A percentile compares a stretch with the other conserved stretches of the same genome.
These are phyloP conservation scores for Melanophora roralis DNA, from an alignment of 2,888 invertebrate genomes.

Conservation along the genomic window DNA sequence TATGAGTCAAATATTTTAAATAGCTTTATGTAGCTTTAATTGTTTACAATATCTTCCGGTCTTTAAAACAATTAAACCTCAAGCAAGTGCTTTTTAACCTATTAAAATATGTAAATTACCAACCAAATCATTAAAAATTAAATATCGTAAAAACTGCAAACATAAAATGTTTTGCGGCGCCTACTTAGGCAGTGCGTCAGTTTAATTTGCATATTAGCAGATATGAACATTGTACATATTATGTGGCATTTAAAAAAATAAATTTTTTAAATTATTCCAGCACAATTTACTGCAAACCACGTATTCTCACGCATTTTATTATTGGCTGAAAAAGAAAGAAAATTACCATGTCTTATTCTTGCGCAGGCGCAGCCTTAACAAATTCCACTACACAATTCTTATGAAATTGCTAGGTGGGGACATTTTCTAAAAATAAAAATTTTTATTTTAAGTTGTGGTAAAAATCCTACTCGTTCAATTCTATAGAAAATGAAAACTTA, in stretches of 20 bases:
- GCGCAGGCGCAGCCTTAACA: conserved; percentile 52
- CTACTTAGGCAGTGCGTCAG: conserved; percentile 38
- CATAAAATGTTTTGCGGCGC: conserved; percentile 42
- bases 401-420: conserved; percentile 49
- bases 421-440: background rate
- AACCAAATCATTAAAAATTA: conserved; percentile 35
- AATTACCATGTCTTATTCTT: conserved; percentile 36
- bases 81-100: conserved; percentile 41
- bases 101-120: conserved; percentile 42
- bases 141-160: conserved; percentile 19
- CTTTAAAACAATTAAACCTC: background rate
- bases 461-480: too few species aligned
- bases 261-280: conserved; percentile 17
- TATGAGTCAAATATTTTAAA: too few species aligned
- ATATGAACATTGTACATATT: too few species aligned
- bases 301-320: conserved; percentile 54
- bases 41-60: too few species aligned
- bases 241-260: too few species aligned
- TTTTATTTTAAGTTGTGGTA: background rate
- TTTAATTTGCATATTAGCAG: conserved; percentile 4
- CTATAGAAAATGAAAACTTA: too few species aligned
- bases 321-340: conserved; percentile 12
- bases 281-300: conserved; percentile 1
- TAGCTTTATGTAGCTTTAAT: too few species aligned
- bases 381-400: conserved; percentile 41